Evolutionary conservation across 2,797 vertebrate genomes (phyloP).

Genomic region (Xenentodon cancila): DNA sequence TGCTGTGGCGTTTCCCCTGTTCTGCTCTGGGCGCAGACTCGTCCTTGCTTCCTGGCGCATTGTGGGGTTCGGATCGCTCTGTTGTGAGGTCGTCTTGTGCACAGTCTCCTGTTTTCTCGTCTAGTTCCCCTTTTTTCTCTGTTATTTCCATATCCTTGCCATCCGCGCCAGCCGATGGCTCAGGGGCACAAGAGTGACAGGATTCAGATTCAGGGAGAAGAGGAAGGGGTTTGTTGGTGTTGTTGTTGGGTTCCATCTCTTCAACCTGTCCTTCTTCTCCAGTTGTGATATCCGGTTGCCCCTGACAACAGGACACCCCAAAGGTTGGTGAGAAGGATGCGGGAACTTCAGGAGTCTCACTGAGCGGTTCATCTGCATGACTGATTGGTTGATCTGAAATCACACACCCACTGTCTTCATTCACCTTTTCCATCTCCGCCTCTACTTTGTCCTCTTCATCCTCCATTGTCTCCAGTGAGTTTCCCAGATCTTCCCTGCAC

Average conservation of each 20-base stretch:
- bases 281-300: slow-evolving; percentile 38
- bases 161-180: slow-evolving; percentile 49
- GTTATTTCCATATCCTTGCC: slow-evolving; percentile 22
- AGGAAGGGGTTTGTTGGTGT: slow-evolving; percentile 62
- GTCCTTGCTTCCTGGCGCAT: slow-evolving; percentile 29
- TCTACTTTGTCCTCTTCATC: slow-evolving; percentile 24
- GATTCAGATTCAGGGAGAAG: slow-evolving; percentile 31
- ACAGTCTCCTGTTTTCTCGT: slow-evolving; percentile 16
- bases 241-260: slow-evolving; percentile 68
- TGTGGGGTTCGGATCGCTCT: slow-evolving; percentile 42
- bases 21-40: slow-evolving; percentile 66
- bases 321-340: slow-evolving; percentile 33
- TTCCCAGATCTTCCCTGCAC: slow-evolving; percentile 2
- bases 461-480: background rate
- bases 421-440: slow-evolving; percentile 17
- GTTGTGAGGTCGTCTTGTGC: slow-evolving; percentile 38
- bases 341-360: slow-evolving; percentile 30
- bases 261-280: slow-evolving; percentile 18
- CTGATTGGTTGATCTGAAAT: slow-evolving; percentile 69
- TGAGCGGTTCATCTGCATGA: slow-evolving; percentile 34
- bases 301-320: slow-evolving; percentile 71
- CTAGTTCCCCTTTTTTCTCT: slow-evolving; percentile 14
- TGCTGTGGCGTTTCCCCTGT: slow-evolving; percentile 80
- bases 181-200: slow-evolving; percentile 10
- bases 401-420: slow-evolving; percentile 32